Conservation (phyloP, 2,888 invertebrate species). For the Nemoura dubitans region DNA sequence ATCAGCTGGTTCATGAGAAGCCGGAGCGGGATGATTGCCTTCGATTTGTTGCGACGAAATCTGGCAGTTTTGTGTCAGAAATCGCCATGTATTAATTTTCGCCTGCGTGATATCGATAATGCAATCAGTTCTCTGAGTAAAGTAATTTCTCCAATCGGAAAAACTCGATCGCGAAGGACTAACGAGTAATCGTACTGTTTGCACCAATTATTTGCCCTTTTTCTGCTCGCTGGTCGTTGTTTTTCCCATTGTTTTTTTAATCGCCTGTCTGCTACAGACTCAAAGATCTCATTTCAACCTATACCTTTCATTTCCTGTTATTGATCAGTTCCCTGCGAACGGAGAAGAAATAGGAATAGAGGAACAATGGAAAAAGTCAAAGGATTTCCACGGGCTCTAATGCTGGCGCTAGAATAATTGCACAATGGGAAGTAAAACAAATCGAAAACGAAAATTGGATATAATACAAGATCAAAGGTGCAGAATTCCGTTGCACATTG, state of each 20-base stretch:
- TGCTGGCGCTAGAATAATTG: not conserved
- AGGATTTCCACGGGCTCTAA: not conserved
- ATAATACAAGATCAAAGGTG: not conserved
- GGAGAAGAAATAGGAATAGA: not conserved
- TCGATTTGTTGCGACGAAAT: not conserved
- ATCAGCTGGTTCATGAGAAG: not conserved
- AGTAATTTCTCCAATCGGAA: not conserved
- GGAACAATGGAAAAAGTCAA: constrained; percentile 3
- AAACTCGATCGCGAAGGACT: not conserved
- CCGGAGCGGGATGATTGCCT: not conserved
- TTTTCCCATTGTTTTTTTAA: constrained; percentile 10
- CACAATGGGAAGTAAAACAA: not conserved
- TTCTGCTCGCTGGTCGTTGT: not conserved
- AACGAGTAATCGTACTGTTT: not conserved
- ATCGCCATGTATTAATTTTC: not conserved
- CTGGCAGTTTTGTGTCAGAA: not conserved
- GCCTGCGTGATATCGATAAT: not conserved
- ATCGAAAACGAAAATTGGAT: constrained; percentile 1
- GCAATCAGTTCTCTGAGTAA: not conserved
- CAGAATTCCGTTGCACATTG: not conserved
- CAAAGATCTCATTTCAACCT: constrained; percentile 13
- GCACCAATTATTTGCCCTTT: constrained; percentile 7
- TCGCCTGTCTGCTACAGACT: constrained; percentile 21
- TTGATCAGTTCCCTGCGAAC: constrained; percentile 16
- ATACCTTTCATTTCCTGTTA: constrained; percentile 1